These are phyloP conservation scores for Rosalia funebris DNA, from an alignment of 2,888 invertebrate species.

Conservation along the genomic window DNA sequence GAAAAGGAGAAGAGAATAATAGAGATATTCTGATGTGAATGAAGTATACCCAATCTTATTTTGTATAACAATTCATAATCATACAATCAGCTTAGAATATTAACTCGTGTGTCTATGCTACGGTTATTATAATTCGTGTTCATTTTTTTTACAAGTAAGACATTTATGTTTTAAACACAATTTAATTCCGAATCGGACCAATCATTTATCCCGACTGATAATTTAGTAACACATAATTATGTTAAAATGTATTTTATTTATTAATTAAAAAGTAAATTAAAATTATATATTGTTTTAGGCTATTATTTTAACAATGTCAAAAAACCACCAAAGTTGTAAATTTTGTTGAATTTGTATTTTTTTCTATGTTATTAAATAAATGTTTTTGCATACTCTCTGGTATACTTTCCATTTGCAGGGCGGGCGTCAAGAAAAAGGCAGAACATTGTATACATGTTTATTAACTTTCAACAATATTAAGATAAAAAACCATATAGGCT, in stretches of 20 bases:
- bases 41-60: no score
- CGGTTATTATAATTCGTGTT: no score
- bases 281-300: conserved; percentile 1
- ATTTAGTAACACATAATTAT: conserved; percentile 26
- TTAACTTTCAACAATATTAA: conserved; percentile 22
- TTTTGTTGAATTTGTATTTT: conserved; percentile 24
- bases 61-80: no score
- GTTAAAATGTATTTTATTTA: conserved; percentile 4
- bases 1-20: no score
- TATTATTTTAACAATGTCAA: no score
- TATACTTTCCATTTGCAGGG: neutral
- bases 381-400: neutral
- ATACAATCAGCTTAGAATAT: no score
- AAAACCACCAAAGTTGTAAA: conserved; percentile 18
- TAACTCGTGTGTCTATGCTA: no score
- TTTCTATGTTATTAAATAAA: conserved; percentile 23
- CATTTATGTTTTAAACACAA: neutral
- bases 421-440: neutral
- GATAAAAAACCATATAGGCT: conserved; percentile 17
- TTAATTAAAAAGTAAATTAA: conserved; percentile 15
- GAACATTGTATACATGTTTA: conserved; percentile 13
- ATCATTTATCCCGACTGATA: conserved; percentile 19
- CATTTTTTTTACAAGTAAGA: no score
- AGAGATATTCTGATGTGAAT: no score
- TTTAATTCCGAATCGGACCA: conserved; percentile 23